Evolutionary conservation across 2,888 invertebrate species (phyloP), one percentile per base, ranked within the genome.

Genomic region (Plebejus argus): DNA sequence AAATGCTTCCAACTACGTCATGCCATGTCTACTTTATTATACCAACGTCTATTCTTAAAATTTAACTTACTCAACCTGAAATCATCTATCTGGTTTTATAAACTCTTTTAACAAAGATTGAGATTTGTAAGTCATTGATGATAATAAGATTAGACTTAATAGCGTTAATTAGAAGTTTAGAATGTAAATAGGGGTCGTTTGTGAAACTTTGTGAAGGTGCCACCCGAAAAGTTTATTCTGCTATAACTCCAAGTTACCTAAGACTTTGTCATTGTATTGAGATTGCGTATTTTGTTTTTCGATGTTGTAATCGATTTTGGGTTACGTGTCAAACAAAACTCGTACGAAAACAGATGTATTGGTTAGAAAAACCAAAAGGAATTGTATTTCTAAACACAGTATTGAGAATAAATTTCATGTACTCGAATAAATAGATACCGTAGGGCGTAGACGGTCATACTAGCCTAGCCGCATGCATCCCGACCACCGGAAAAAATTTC

Each of bases 81-180:
- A 72, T 45, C 72, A 23, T 23, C 28, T 8, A 23, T 23, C 28
- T 8, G 23, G 15, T 72, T 72, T 72, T 20, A 35, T 39, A n/a
- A 72, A 72, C 45, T 72, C 45, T n/a, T 4, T n/a, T n/a, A n/a
- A n/a, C n/a, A n/a, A n/a, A 15, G 45, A 72, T 49, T 45, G 12
- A 72, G 72, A 72, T 72, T 72, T 72, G 72, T 72, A 72, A 72
- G 72, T 72, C 49, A 72, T 72, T 72, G 72, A 72, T 72, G 45
- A 72, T 72, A 72, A 72, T 72, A 45, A 45, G 72, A 72, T 72
- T 72, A 45, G 45, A 15, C 45, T 45, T 72, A 49, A 72, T 72
- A 23, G 49, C 72, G 72, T 72, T 72, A 72, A 72, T 49, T 72
- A 72, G 49, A 72, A 45, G 72, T 45, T 72, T 49, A 72, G 72